Conservation (phyloP, 2,797 vertebrate genomes). For the Typhlichthys subterraneus region DNA sequence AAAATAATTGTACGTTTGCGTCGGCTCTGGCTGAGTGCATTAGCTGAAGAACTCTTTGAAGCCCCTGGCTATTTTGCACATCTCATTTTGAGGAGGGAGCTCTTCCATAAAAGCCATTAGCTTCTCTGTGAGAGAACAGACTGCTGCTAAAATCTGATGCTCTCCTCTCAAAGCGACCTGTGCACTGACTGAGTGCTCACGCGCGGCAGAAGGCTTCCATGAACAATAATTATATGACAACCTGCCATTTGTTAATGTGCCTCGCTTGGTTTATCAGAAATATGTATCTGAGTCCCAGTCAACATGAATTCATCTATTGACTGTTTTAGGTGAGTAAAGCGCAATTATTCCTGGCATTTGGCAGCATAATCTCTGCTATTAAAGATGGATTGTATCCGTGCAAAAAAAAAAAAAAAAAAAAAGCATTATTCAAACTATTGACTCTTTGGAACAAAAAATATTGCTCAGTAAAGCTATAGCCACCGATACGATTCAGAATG, state of each 20-base stretch:
- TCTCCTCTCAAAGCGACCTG: slow-evolving; percentile 46
- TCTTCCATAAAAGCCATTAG: slow-evolving; percentile 74
- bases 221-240: slow-evolving; percentile 65
- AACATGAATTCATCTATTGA: slow-evolving; percentile 13
- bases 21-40: slow-evolving; percentile 61
- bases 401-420: not conserved
- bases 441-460: not conserved
- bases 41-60: slow-evolving; percentile 61
- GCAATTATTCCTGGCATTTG: slow-evolving; percentile 47
- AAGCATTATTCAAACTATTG: not conserved
- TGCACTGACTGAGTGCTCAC: slow-evolving; percentile 38
- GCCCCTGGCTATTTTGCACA: slow-evolving; percentile 37
- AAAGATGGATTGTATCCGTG: slow-evolving; percentile 20
- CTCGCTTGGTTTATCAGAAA: slow-evolving; percentile 35
- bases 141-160: slow-evolving; percentile 40
- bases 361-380: slow-evolving; percentile 36
- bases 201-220: slow-evolving; percentile 40
- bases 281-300: slow-evolving; percentile 16
- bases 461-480: not conserved
- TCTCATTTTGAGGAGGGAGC: slow-evolving; percentile 43
- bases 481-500: not conserved
- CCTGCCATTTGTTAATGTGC: slow-evolving; percentile 60
- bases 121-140: slow-evolving; percentile 47
- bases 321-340: slow-evolving; percentile 19
- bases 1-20: slow-evolving; percentile 61